phyloP scores from a whole-genome alignment of 2,113 vertebrate genomes.

The Perca flavescens region DNA sequence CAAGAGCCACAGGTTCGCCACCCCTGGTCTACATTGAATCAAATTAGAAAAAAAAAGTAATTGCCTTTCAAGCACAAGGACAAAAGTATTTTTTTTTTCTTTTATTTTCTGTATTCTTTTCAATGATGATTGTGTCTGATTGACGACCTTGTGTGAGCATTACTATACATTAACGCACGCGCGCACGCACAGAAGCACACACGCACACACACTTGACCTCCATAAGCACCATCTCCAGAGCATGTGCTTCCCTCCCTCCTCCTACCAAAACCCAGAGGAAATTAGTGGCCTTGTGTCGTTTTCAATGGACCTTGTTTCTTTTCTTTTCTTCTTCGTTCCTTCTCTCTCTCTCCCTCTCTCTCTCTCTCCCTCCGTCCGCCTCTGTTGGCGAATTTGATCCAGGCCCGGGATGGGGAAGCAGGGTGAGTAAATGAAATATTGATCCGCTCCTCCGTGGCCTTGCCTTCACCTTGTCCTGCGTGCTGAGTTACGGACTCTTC shows the following conservation, averaged over 20 bases:
- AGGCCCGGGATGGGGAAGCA: constrained; percentile 91
- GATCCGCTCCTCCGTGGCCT: constrained; percentile 97
- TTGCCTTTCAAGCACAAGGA: constrained; percentile 41
- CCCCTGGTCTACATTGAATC: neutral
- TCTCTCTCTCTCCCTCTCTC: constrained; percentile 9
- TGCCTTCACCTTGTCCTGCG: constrained; percentile 99
- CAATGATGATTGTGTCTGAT: constrained; percentile 86
- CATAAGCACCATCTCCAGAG: constrained; percentile 52
- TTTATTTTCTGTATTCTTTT: constrained; percentile 41
- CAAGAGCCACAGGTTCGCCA: too few species aligned
- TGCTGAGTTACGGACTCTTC: constrained; percentile 99
- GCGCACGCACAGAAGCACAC: constrained; percentile 12
- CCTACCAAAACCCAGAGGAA: constrained; percentile 89
- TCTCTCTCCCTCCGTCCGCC: constrained; percentile 75
- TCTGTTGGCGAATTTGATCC: constrained; percentile 96
- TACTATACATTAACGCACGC: constrained; percentile 31
- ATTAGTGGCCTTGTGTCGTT: constrained; percentile 88
- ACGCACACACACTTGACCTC: constrained; percentile 56
- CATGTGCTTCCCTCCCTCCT: constrained; percentile 20
- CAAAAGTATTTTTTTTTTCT: constrained; percentile 5
- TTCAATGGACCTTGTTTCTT: constrained; percentile 93
- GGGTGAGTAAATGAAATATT: constrained; percentile 99
- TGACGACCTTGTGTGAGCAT: constrained; percentile 88
- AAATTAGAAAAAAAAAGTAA: constrained; percentile 10
- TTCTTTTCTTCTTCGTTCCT: constrained; percentile 46